Evolutionary conservation across 2,888 invertebrate species (phyloP).

Genomic region (Polyommatus icarus): DNA sequence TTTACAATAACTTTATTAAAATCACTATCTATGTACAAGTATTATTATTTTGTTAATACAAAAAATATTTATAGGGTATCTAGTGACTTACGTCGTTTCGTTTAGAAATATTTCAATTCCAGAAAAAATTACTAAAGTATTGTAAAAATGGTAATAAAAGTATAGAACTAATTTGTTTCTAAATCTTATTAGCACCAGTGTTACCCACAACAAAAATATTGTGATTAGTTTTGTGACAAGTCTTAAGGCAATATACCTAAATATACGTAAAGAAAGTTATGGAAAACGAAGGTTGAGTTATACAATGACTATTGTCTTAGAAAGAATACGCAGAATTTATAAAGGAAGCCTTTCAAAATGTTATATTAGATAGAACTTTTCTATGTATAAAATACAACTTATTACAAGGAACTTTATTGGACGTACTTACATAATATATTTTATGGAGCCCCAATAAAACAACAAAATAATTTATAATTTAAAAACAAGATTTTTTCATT

Average conservation of each 20-base stretch:
- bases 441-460: background rate
- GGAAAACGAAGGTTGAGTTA: background rate
- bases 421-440: background rate
- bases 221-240: conserved; percentile 16
- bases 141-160: conserved; percentile 6
- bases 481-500: background rate
- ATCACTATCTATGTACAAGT: conserved; percentile 26
- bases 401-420: conserved; percentile 17
- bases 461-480: background rate
- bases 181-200: conserved; percentile 17
- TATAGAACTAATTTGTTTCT: background rate
- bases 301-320: background rate
- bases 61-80: conserved; percentile 1
- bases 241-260: background rate
- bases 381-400: background rate
- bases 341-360: background rate
- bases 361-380: no score
- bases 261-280: conserved; percentile 3
- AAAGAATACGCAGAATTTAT: background rate
- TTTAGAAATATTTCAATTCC: conserved; percentile 15
- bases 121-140: background rate
- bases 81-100: background rate
- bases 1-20: conserved; percentile 27
- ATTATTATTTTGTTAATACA: background rate
- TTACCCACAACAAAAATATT: conserved; percentile 15